Evolutionary conservation across 1,140 invertebrate genomes (phyloP).

Genomic region (Trachelipus rathkii): DNA sequence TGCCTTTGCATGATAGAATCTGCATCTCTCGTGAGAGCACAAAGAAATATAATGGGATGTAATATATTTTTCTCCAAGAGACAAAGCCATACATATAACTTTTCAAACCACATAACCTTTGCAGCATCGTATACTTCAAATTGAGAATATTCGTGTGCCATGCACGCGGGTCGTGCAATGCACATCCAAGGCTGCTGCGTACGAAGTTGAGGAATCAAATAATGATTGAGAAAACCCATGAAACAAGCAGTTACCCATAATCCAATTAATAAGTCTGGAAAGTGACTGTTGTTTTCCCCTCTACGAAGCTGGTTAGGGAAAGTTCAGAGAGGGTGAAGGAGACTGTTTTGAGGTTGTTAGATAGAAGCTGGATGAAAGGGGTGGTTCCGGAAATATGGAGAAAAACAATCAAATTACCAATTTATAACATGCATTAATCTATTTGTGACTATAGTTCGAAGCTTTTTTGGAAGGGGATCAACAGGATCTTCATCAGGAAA

Average conservation of each 20-base stretch:
- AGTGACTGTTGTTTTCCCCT: slow-evolving; percentile 62
- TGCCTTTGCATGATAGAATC: slow-evolving; percentile 66
- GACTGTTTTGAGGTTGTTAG: no score
- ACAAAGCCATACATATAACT: slow-evolving; percentile 79
- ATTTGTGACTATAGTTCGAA: slow-evolving; percentile 80
- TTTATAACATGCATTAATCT: slow-evolving; percentile 89
- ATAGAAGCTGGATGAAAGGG: no score
- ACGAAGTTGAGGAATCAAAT: slow-evolving; percentile 84
- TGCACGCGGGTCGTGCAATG: slow-evolving; percentile 80
- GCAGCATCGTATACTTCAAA: slow-evolving; percentile 83
- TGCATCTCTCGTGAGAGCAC: slow-evolving; percentile 79
- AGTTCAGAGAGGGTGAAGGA: slow-evolving; percentile 70
- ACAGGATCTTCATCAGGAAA: slow-evolving; percentile 48
- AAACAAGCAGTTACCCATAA: slow-evolving; percentile 72
- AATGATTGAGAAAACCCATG: slow-evolving; percentile 86
- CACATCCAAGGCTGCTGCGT: slow-evolving; percentile 97
- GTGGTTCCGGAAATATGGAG: no score
- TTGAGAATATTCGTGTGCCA: slow-evolving; percentile 76
- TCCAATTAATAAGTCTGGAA: slow-evolving; percentile 62
- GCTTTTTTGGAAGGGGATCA: slow-evolving; percentile 85
- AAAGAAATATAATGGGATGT: slow-evolving; percentile 84
- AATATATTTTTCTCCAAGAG: slow-evolving; percentile 89
- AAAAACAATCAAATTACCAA: slow-evolving; percentile 86
- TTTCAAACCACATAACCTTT: slow-evolving; percentile 91
- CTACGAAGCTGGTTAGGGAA: no score